Base-by-base conservation (phyloP, 2,113 vertebrate genomes). In the Romanogobio albipinnatus region DNA sequence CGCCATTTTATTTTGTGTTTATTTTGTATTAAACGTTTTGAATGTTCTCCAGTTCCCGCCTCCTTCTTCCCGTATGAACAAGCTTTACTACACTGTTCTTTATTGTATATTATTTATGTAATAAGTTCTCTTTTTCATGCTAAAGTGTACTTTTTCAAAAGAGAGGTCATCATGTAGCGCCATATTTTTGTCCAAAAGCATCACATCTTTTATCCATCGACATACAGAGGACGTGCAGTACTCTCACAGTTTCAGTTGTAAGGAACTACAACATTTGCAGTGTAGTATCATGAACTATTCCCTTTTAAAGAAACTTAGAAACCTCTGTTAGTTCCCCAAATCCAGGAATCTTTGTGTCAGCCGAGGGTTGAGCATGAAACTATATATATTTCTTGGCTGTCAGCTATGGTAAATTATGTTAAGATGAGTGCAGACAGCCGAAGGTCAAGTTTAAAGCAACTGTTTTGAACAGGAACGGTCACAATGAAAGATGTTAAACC, bases 381-480 rank as follows among this genome's bases (percentile, higher is more conserved):
- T 10, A 26, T 43, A 49, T 59, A 62, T 74, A 24, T 81, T 36
- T 79, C 2, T 74, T 77, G 22, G 68, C 33, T 86, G 73, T 77
- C 76, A 85, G 77, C 11, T 49, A n/a, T 33, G 15, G 58, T 71
- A 79, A 83, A 73, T 80, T 47, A 83, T 51, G 19, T 29, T 49
- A 49, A 47, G 81, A 77, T 29, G 15, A 58, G 82, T 66, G 64
- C 73, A 66, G 82, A 86, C 85, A 77, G 78, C 22, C 4, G 77
- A 88, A 82, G 87, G 82, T 78, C 56, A 10, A 26, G 78, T 79
- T 77, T 59, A 59, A 86, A 86, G 76, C 17, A 84, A 86, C 82
- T 84, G 62, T 71, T 84, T 82, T 86, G 87, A 81, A 61, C 71
- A 73, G 58, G 51, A 74, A 59, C 9, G 14, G 26, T 29, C 74